A percentile compares a stretch with the other conserved stretches of the same genome.
Evolutionary conservation across 2,113 vertebrate genomes (phyloP).

Genomic region (Rissa tridactyla): DNA sequence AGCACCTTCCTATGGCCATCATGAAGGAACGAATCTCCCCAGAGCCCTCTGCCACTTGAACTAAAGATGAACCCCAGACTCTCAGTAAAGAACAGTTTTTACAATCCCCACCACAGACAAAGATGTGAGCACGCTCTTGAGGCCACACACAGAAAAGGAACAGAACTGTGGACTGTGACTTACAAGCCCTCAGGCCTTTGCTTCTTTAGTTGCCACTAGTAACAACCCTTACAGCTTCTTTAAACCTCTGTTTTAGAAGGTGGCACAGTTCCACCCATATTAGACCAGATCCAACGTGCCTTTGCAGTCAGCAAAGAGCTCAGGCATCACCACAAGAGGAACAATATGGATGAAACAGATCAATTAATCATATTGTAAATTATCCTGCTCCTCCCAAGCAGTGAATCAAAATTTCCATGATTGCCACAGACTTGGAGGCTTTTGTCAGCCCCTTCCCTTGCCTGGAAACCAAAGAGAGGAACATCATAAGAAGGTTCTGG

Average conservation of each 20-base stretch:
- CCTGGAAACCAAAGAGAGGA: not conserved
- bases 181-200: not conserved
- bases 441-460: not conserved
- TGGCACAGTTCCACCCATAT: not conserved
- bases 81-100: not conserved
- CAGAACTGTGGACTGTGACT: not conserved
- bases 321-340: not conserved
- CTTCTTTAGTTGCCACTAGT: not conserved
- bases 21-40: not conserved
- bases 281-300: not conserved
- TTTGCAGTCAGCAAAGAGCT: not conserved
- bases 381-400: not conserved
- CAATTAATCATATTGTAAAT: not conserved
- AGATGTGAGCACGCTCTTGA: not conserved
- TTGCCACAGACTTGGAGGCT: not conserved
- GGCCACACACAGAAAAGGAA: not conserved
- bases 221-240: not conserved
- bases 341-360: not conserved
- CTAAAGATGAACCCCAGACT: not conserved
- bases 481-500: not conserved
- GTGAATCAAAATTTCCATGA: constrained; percentile 4
- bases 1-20: not conserved
- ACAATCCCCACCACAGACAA: not conserved
- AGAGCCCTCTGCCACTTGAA: not conserved
- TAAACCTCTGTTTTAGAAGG: not conserved